Conservation (phyloP, 2,113 vertebrate genomes). For the Myanophis thanlyinensis region DNA sequence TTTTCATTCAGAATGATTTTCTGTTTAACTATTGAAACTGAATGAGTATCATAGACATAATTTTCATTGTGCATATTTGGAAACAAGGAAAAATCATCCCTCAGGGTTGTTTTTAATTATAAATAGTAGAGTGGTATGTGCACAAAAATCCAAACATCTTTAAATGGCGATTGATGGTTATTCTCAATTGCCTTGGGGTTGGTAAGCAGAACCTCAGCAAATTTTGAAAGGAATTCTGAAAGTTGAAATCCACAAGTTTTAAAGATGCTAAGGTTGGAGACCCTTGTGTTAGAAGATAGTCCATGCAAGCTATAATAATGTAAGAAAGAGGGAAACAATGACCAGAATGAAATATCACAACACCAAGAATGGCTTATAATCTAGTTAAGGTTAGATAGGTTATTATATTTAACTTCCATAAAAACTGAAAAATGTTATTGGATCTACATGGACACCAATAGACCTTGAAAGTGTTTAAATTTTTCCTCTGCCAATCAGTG, state of each 20-base stretch:
- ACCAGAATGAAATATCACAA: neutral
- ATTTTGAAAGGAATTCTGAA: too few relatives aligned
- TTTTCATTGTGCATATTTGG: neutral
- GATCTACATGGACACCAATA: neutral
- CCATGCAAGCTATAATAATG: too few relatives aligned
- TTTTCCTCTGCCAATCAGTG: too few relatives aligned
- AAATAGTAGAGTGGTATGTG: too few relatives aligned
- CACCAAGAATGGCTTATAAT: neutral
- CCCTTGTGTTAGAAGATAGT: too few relatives aligned
- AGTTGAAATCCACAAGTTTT: too few relatives aligned
- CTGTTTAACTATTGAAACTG: constrained; percentile 6
- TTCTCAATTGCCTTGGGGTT: too few relatives aligned
- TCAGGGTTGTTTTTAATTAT: too few relatives aligned
- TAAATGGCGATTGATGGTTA: too few relatives aligned
- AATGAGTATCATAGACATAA: constrained; percentile 8
- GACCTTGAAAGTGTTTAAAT: neutral
- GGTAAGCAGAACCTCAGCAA: too few relatives aligned
- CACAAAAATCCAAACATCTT: too few relatives aligned
- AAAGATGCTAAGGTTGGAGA: too few relatives aligned
- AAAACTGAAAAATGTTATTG: neutral
- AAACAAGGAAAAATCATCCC: neutral
- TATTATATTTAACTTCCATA: neutral
- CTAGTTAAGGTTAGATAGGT: neutral
- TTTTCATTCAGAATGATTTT: neutral
- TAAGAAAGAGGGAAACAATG: neutral